Base-by-base conservation (phyloP, 1,140 invertebrate genomes). In the Sycophaga agraensis region DNA sequence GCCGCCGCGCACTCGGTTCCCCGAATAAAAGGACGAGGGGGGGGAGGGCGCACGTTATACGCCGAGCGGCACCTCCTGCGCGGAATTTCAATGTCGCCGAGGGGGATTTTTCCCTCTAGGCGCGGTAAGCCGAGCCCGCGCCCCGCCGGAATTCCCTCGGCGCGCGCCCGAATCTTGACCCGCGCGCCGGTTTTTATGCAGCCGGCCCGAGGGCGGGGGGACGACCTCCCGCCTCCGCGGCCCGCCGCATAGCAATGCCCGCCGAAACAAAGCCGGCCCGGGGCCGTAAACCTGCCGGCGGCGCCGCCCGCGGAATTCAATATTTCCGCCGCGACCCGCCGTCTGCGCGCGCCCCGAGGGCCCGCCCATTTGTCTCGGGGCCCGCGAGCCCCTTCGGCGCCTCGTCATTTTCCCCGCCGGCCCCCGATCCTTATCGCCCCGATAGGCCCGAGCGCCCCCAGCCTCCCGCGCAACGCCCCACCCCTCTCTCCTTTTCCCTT, bases 101-200 rank as follows among this genome's bases (percentile, higher is more conserved):
- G 50, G 64, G 22, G 21, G 58, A 46, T 61, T 63, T 64, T 63
- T 67, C 59, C 51, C 54, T 62, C 49, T 24, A 40, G 7, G 51
- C 60, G 40, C 4, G 14, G 40, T 54, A 49, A 49, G 28, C 26
- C 28, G 46, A 49, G 28, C 31, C 21, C 7, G 11, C 19, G 14
- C 1, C 28, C 16, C 9, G 5, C 4, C 61, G 57, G 51, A 65
- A 68, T 66, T 63, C 58, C 59, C 68, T 67, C 64, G 55, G 45
- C 45, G 53, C 46, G 58, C 43, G 54, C 43, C 63, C 63, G 61
- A 59, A 66, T 64, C 31, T 63, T 72, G 66, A 68, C 67, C 69
- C 62, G 64, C 61, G 67, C 67, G 67, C 73, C 73, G 70, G 48
- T 75, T n/a, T n/a, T 75, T 73, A 72, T 75, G 70, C 67, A n/a